Evolutionary conservation across 2,113 vertebrate genomes (phyloP), one percentile per base, ranked within the genome.

Genomic region (Planiliza haematocheilus): DNA sequence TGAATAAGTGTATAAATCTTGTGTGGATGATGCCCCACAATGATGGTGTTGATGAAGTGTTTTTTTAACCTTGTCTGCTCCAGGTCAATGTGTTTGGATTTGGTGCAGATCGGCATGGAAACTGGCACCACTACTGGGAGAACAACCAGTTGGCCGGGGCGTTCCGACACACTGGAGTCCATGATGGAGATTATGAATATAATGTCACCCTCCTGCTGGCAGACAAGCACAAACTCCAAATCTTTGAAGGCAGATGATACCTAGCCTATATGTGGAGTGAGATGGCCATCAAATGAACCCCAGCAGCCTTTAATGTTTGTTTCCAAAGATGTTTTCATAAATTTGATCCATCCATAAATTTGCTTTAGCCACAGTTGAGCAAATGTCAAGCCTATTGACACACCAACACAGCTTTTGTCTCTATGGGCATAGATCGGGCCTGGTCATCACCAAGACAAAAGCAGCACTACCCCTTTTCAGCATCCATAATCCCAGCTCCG

Each of bases 91-190:
- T 97, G 66, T 99, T 96, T 0, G 98, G 97, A 59, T 99, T 97
- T 6, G 98, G 98, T 20, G 96, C 96, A 0, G 92, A 99, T 87
- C 93, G 91, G 79, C 91, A 89, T 12, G 98, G 98, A 8, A 95
- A 97, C 79, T 99, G 98, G 98, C 96, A 99, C 68, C 98, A 99
- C 74, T 99, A 99, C 79, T 99, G 97, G 96, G 97, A 99, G 69
- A 92, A 96, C 21, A 97, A 97, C 36, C 68, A 75, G 0, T 88
- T 92, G 0, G 94, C 92, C 0, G 94, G 95, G 13, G 96, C 95
- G 3, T 97, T 96, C 75, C 90, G 95, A 1, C 89, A 95, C 86
- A 97, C 97, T 0, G 95, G 95, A 0, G 96, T 98, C 72, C 98
- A 99, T 0, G 93, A 97, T 0, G 97, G 92, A 0, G 95, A 97